phyloP scores from a whole-genome alignment of 2,113 vertebrate genomes.

The Corythornis madagascariensis region DNA sequence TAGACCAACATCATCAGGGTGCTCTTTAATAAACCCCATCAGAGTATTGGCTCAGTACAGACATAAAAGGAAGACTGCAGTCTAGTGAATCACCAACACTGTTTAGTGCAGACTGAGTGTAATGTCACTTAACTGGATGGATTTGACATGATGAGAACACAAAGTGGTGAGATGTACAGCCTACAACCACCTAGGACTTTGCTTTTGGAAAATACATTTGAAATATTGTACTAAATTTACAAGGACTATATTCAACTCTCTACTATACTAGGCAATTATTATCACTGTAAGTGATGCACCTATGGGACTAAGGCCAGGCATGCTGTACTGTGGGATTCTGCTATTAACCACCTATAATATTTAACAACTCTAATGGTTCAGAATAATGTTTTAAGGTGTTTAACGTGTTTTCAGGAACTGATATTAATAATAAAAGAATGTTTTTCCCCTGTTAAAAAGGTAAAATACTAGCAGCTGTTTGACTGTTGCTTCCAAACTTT shows the following conservation, averaged over 20 bases:
- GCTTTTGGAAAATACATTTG: background rate
- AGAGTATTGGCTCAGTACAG: conserved; percentile 2
- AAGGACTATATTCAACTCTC: background rate
- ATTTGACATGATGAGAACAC: conserved; percentile 44
- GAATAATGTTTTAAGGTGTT: background rate
- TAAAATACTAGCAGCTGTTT: background rate
- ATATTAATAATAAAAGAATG: background rate
- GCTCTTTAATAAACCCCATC: conserved; percentile 5
- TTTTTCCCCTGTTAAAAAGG: background rate
- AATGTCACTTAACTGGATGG: conserved; percentile 57
- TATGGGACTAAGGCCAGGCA: background rate
- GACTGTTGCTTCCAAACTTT: background rate
- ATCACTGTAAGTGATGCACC: background rate
- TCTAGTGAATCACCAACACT: conserved; percentile 47
- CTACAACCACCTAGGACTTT: background rate
- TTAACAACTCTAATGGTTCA: background rate
- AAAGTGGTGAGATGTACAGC: conserved; percentile 2
- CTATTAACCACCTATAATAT: background rate
- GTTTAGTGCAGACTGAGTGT: conserved; percentile 14
- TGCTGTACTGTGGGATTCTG: background rate
- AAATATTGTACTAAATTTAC: background rate
- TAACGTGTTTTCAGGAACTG: background rate
- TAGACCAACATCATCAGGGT: conserved; percentile 26
- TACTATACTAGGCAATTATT: background rate
- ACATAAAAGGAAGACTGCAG: conserved; percentile 25